Base-by-base conservation (phyloP, 1,140 invertebrate species). In the Cherax destructor region DNA sequence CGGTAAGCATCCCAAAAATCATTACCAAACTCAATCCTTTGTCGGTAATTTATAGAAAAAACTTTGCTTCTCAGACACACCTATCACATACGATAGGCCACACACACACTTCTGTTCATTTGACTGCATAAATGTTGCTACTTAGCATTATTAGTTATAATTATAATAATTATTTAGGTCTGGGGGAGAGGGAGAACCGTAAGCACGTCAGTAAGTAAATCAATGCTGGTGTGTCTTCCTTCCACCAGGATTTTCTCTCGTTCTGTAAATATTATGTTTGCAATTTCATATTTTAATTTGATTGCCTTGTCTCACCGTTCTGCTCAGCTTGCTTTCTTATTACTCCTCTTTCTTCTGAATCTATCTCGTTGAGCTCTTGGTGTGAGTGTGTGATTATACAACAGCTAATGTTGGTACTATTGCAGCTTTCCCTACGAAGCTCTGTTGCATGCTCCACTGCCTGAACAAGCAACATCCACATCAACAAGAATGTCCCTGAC, bases 61-160 rank as follows among this genome's bases (percentile, higher is more conserved):
- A 24, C 52, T 21, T 83, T 50, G 11, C 77, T 41, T 76, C 72
- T 50, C 24, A n/a, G 47, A 76, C 56, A 41, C 88, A 24, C 13
- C 24, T 78, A 41, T 61, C 61, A 74, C 69, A 50, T 69, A 18
- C 18, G n/a, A 41, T 76, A 50, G 59, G 30, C 88, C 72, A 4
- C 56, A 69, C 61, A 56, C 80, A 84, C 72, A 16, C 72, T 49
- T 65, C 69, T 30, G 65, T 91, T 72, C 74, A 91, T 72, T 85
- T 91, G 89, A 83, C 76, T 85, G 49, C 81, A 86, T 85, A 86
- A 91, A 85, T 24, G 89, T 86, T 83, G n/a, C 47, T 83, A 49
- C 81, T 84, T 80, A 56, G 52, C 79, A 83, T 83, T 89, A 83
- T 83, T 83, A 10, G 52, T 83, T 83, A 89, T 89, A 50, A 89